Evolutionary conservation across 2,797 vertebrate species (phyloP), one percentile per base, ranked within the genome.

Genomic region (Austrolebias charrua): DNA sequence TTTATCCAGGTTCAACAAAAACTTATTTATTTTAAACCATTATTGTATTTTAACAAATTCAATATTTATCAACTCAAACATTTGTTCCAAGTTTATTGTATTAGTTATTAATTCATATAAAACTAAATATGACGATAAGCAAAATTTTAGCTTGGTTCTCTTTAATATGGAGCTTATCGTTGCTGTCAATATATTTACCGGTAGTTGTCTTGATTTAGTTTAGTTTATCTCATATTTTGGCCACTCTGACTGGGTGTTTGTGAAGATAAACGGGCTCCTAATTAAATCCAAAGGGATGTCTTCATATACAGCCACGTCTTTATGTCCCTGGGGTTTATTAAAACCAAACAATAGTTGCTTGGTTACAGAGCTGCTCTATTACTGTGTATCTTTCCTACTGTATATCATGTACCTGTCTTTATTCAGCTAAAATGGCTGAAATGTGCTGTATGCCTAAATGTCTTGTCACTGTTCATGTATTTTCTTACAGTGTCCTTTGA

Each of bases 281-380:
- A 79, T 81, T 67, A 48, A 63, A 54, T 55, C 72, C 78, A 61
- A 2, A 58, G 76, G 64, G 69, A 38, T 47, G 44, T 71, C 5
- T 50, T 73, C 16, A 24, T 18, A 4, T 24, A 49, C 47, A 45
- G 3, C 4, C 38, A n/a, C 45, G 15, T 42, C 31, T 57, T 58
- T 42, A 10, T 59, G 65, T 66, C 55, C 63, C 53, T 6, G 11
- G 46, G 57, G 10, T 4, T 2, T 13, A 12, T 11, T 14, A 20
- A 24, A 24, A 43, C 33, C 56, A 72, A 66, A 81, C 55, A 58
- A 0, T 46, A 9, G 43, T 56, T 77, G 66, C 72, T 49, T 60
- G 47, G 73, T 38, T 58, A 69, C 78, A 31, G 19, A 55, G 47
- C 54, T 53, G 55, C 66, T 59, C 3, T 44, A 18, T 28, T 8